These are phyloP conservation scores for Papilio polyxenes DNA, from an alignment of 1,140 invertebrate genomes.

Conservation along the genomic window DNA sequence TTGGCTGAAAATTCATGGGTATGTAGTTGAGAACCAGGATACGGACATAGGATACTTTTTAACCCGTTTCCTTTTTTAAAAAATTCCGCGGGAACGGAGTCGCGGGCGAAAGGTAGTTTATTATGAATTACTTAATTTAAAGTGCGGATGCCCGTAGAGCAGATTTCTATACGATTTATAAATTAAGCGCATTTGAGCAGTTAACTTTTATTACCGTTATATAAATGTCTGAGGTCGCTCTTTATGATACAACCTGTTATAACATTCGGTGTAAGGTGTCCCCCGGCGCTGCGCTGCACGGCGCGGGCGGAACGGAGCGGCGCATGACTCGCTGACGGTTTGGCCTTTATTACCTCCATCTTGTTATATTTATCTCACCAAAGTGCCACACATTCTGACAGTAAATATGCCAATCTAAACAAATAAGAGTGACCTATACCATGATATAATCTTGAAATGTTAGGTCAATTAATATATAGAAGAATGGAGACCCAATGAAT, in stretches of 20 bases:
- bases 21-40: too few species aligned
- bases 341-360: background rate
- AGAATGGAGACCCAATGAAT: background rate
- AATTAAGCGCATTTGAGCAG: background rate
- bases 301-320: background rate
- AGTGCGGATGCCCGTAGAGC: background rate
- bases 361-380: background rate
- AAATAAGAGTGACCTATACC: too few species aligned
- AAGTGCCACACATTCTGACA: background rate
- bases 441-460: too few species aligned
- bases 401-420: background rate
- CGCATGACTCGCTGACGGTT: background rate
- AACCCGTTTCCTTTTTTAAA: too few species aligned
- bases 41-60: too few species aligned
- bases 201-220: slow-evolving; percentile 15
- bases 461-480: background rate
- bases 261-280: slow-evolving; percentile 20
- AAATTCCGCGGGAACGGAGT: too few species aligned
- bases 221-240: background rate
- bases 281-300: background rate
- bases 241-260: slow-evolving; percentile 29
- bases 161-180: background rate
- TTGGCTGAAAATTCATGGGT: too few species aligned
- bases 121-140: background rate
- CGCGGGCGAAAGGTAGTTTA: too few species aligned